Conservation (phyloP, 2,888 invertebrate genomes). For the Erpobdella octoculata region DNA sequence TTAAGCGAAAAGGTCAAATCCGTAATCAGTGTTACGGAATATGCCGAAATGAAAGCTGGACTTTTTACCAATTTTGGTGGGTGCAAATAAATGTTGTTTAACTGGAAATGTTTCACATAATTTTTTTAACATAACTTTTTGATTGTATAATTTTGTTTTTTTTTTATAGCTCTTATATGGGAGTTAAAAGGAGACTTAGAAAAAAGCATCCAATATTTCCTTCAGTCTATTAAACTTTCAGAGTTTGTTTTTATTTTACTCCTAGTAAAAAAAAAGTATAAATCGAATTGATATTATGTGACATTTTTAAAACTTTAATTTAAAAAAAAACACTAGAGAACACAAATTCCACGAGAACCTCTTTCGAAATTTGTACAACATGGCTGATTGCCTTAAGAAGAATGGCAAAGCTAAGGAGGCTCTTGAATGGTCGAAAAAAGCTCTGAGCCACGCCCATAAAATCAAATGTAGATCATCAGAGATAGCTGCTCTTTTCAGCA, state of each 20-base stretch:
- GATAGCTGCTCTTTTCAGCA: not conserved
- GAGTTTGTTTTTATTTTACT: not conserved
- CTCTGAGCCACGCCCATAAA: not conserved
- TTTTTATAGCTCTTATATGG: not conserved
- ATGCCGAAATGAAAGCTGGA: constrained; percentile 14
- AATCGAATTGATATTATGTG: too few species aligned
- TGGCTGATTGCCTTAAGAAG: not conserved
- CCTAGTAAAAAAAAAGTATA: too few species aligned
- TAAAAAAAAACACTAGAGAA: not conserved
- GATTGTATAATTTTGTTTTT: not conserved
- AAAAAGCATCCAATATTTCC: not conserved
- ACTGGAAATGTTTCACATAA: not conserved
- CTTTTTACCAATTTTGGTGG: constrained; percentile 4
- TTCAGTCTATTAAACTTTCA: constrained; percentile 10
- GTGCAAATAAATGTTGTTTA: not conserved
- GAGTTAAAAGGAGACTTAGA: not conserved
- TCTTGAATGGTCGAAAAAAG: not conserved
- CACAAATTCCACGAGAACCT: constrained; percentile 11
- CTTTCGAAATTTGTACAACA: not conserved
- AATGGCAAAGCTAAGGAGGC: not conserved
- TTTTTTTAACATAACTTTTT: not conserved
- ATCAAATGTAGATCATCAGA: not conserved
- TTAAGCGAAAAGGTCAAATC: not conserved
- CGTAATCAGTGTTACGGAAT: not conserved
- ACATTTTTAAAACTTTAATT: constrained; percentile 9